These are phyloP conservation scores for Homarus gammarus DNA, from an alignment of 2,888 invertebrate genomes.

Conservation along the genomic window DNA sequence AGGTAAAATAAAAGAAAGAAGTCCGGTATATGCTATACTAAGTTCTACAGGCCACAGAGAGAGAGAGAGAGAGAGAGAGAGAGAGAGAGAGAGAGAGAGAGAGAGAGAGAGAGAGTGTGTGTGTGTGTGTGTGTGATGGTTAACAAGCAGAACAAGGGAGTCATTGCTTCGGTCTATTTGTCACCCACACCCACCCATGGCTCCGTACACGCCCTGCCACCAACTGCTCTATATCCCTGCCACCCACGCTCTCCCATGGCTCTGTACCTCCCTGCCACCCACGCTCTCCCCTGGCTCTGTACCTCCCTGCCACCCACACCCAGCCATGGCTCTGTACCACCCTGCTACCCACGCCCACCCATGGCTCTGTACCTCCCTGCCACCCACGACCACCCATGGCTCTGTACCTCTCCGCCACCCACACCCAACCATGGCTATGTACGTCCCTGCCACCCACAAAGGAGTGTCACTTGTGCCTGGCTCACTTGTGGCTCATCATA, in stretches of 20 bases:
- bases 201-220: not conserved
- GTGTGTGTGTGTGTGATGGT: not conserved
- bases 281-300: not conserved
- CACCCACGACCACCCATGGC: not conserved
- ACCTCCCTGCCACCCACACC: not conserved
- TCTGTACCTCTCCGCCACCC: not conserved
- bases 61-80: conserved; percentile 44
- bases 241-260: not conserved
- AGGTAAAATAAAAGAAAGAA: too few relatives aligned
- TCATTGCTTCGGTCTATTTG: not conserved
- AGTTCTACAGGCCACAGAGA: conserved; percentile 28
- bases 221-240: not conserved
- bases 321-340: not conserved
- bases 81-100: conserved; percentile 41
- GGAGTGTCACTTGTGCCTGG: too few relatives aligned
- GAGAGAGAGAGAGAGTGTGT: not conserved
- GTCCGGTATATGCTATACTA: too few relatives aligned
- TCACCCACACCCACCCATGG: not conserved
- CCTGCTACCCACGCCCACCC: too few relatives aligned
- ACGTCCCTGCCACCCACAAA: not conserved
- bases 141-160: conserved; percentile 7
- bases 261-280: not conserved
- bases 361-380: too few relatives aligned
- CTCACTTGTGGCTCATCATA: too few relatives aligned
- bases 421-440: not conserved